These are phyloP conservation scores for Todiramphus saurophagus DNA, from an alignment of 2,113 vertebrate genomes.

Conservation along the genomic window DNA sequence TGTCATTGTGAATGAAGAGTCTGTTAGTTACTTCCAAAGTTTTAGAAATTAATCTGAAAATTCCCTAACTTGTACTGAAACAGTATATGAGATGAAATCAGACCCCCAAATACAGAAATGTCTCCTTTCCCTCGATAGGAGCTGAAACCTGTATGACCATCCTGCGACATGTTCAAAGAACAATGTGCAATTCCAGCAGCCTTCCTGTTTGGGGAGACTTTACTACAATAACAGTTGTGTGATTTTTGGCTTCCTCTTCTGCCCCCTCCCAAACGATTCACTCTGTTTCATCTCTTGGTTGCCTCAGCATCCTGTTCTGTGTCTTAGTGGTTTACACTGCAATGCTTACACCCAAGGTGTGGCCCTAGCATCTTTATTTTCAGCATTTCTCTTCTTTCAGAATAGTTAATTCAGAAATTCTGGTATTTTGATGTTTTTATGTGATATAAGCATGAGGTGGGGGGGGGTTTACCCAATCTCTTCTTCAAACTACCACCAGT, in stretches of 20 bases:
- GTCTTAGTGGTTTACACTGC: neutral
- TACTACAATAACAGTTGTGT: neutral
- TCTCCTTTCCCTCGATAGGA: neutral
- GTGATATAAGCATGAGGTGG: neutral
- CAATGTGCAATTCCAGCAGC: neutral
- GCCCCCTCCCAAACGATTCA: neutral
- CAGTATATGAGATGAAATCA: neutral
- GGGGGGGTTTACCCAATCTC: neutral
- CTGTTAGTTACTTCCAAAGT: neutral
- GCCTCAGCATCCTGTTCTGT: conserved; percentile 45
- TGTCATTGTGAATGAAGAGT: neutral
- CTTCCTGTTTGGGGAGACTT: conserved; percentile 31
- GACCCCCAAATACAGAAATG: neutral
- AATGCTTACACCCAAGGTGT: neutral
- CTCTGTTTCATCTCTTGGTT: neutral
- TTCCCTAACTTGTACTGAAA: neutral
- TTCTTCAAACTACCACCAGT: neutral
- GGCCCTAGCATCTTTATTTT: neutral
- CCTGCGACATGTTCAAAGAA: neutral
- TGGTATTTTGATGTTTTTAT: neutral
- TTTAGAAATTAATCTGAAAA: neutral
- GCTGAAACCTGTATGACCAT: neutral
- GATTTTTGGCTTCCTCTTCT: neutral
- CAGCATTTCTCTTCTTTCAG: neutral
- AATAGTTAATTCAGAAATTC: neutral